Evolutionary conservation across 53 echinoderm and acorn worm genomes (phyloP).

Genomic region (Paracentrotus lividus): DNA sequence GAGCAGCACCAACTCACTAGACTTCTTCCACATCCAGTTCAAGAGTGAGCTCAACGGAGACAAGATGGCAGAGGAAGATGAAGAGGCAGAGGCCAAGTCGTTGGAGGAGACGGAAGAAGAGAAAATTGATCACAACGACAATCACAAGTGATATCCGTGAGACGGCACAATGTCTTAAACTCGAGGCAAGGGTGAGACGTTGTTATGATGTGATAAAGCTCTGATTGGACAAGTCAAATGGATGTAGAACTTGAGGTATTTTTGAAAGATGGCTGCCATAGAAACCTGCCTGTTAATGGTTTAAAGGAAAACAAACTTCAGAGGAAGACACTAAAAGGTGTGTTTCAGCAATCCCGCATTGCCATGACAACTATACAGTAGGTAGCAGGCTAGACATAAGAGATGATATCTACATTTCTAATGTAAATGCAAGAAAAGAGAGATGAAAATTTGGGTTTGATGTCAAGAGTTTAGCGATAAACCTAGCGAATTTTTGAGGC

Average conservation of each 20-base stretch:
- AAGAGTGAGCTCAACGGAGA: constrained; percentile 75
- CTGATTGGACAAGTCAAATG: neutral
- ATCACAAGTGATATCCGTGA: constrained; percentile 43
- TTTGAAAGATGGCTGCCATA: neutral
- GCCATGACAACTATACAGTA: neutral
- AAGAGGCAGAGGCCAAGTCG: neutral
- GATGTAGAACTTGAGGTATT: neutral
- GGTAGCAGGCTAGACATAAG: neutral
- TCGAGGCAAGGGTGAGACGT: neutral
- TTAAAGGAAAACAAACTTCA: neutral
- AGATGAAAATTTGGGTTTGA: neutral
- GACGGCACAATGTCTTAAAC: neutral
- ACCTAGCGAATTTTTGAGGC: neutral
- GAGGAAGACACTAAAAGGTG: neutral
- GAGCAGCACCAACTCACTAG: constrained; percentile 98
- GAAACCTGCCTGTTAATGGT: neutral
- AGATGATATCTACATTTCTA: neutral
- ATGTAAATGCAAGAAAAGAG: neutral
- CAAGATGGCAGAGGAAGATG: constrained; percentile 70
- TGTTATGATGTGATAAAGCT: neutral
- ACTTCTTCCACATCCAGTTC: constrained; percentile 97
- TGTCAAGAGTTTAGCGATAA: neutral
- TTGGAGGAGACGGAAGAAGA: constrained; percentile 1
- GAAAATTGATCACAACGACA: constrained; percentile 58
- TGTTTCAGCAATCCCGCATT: neutral